phyloP scores from a whole-genome alignment of 2,888 invertebrate species.

The Yponomeuta sedellus region DNA sequence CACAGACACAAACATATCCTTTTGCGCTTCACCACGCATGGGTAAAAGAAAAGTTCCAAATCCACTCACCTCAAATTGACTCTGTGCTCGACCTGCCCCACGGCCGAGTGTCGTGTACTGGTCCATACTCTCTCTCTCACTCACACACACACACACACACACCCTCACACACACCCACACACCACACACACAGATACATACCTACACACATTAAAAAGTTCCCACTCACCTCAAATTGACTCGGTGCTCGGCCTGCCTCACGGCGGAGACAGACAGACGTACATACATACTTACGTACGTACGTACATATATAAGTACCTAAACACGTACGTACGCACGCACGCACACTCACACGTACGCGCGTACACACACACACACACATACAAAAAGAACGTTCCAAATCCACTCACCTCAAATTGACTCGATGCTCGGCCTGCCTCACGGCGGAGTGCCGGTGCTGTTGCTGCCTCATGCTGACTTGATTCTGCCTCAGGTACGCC shows the following conservation, averaged over 20 bases:
- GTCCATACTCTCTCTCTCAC: too few relatives aligned
- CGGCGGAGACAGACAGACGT: constrained; percentile 57
- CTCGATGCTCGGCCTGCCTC: constrained; percentile 67
- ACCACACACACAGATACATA: too few relatives aligned
- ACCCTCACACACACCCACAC: too few relatives aligned
- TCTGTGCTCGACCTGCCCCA: constrained; percentile 67
- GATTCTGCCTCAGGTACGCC: constrained; percentile 67
- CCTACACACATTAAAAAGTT: too few relatives aligned
- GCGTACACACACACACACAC: too few relatives aligned
- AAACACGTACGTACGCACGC: too few relatives aligned
- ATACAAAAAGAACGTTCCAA: not conserved
- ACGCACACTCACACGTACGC: too few relatives aligned
- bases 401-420: constrained; percentile 58
- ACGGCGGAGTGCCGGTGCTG: constrained; percentile 67
- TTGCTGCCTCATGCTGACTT: constrained; percentile 67
- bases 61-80: constrained; percentile 61
- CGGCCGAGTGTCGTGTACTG: constrained; percentile 65
- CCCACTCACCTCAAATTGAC: constrained; percentile 60
- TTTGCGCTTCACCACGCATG: too few relatives aligned
- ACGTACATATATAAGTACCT: too few relatives aligned
- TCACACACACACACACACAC: too few relatives aligned
- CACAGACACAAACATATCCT: too few relatives aligned
- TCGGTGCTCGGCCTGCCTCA: constrained; percentile 68
- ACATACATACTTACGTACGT: too few relatives aligned
- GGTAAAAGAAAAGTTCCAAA: not conserved